These are phyloP conservation scores for Chrysemys picta DNA, from an alignment of 2,113 vertebrate genomes.

Conservation along the genomic window DNA sequence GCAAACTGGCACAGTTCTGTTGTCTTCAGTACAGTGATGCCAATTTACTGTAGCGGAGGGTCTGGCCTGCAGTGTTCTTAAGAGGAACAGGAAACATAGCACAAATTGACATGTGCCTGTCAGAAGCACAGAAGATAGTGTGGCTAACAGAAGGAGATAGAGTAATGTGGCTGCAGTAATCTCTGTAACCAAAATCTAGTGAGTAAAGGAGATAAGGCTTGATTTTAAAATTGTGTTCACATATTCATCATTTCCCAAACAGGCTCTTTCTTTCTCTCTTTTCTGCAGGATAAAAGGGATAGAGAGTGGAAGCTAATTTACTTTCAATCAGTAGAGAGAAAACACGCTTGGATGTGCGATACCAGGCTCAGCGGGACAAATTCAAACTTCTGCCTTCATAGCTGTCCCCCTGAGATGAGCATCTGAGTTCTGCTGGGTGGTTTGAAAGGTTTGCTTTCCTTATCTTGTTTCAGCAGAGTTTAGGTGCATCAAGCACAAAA, in stretches of 20 bases:
- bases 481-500: conserved; percentile 25
- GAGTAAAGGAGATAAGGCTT: not conserved
- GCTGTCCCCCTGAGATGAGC: not conserved
- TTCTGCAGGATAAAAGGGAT: not conserved
- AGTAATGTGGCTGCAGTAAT: not conserved
- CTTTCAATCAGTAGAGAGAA: conserved; percentile 31
- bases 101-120: not conserved
- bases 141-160: not conserved
- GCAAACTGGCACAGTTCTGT: not conserved
- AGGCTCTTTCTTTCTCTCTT: not conserved
- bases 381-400: not conserved
- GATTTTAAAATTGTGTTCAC: conserved; percentile 8
- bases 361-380: not conserved
- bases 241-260: conserved; percentile 12
- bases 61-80: not conserved
- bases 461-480: conserved; percentile 54
- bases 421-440: not conserved
- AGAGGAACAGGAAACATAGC: not conserved
- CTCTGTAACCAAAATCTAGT: not conserved
- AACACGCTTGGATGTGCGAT: not conserved
- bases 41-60: not conserved
- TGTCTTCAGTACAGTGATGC: not conserved
- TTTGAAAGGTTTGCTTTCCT: conserved; percentile 18
- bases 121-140: rapidly evolving
- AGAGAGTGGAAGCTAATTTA: conserved; percentile 33